A percentile compares a stretch with the other conserved stretches of the same genome.
Evolutionary conservation across 2,113 vertebrate species (phyloP).

Genomic region (Strigops habroptila): DNA sequence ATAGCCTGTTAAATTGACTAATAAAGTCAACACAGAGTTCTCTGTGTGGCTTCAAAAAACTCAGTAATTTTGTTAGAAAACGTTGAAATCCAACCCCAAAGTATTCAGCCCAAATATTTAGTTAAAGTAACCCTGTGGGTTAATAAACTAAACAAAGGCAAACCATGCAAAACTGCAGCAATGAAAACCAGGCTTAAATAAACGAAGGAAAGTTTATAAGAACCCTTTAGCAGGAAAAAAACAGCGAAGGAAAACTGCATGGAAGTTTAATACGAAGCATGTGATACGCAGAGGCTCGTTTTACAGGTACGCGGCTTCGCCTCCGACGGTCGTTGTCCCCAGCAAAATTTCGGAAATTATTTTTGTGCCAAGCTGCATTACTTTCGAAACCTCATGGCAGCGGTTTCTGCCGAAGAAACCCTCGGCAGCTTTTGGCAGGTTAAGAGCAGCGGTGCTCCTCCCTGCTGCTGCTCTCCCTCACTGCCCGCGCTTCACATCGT

Average conservation of each 20-base stretch:
- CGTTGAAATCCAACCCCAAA: slow-evolving; percentile 86
- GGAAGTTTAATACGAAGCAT: slow-evolving; percentile 90
- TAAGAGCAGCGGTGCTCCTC: background rate
- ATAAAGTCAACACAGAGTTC: slow-evolving; percentile 80
- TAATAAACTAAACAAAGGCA: slow-evolving; percentile 99
- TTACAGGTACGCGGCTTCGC: slow-evolving; percentile 67
- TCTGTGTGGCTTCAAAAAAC: slow-evolving; percentile 83
- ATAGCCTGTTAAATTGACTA: slow-evolving; percentile 81
- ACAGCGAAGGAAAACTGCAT: slow-evolving; percentile 76
- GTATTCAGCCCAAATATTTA: slow-evolving; percentile 91
- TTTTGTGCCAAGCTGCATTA: slow-evolving; percentile 2
- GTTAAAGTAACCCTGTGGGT: slow-evolving; percentile 95
- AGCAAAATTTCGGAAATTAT: background rate
- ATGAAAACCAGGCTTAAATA: slow-evolving; percentile 98
- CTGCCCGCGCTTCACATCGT: background rate
- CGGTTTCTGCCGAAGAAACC: background rate
- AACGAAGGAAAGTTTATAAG: slow-evolving; percentile 96
- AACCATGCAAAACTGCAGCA: slow-evolving; percentile 94
- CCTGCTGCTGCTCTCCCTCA: background rate
- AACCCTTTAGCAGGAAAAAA: slow-evolving; percentile 79
- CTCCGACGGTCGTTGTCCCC: background rate
- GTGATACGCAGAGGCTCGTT: slow-evolving; percentile 72
- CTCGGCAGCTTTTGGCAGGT: background rate
- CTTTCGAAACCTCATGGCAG: background rate
- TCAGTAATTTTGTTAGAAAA: slow-evolving; percentile 86